Evolutionary conservation across 2,888 invertebrate genomes (phyloP).

Genomic region (Thalpophila matura): DNA sequence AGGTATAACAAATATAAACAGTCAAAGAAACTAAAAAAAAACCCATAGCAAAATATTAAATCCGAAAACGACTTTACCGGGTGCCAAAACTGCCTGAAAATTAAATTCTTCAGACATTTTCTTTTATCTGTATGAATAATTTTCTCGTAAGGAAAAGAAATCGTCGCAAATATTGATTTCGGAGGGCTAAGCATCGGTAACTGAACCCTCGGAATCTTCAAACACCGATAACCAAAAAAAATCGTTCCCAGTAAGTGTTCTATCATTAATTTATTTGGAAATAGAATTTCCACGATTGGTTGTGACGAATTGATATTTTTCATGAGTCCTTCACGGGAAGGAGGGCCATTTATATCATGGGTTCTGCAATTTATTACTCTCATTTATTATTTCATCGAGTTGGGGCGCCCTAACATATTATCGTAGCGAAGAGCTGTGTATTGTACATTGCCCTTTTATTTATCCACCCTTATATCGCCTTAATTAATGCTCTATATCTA

Average conservation of each 20-base stretch:
- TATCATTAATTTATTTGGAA: slow-evolving; percentile 75
- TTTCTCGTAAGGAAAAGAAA: slow-evolving; percentile 39
- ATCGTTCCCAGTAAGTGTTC: slow-evolving; percentile 68
- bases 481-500: slow-evolving; percentile 54
- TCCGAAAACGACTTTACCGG: too few species aligned
- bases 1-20: too few species aligned
- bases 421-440: slow-evolving; percentile 58
- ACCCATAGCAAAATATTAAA: too few species aligned
- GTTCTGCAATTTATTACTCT: slow-evolving; percentile 82
- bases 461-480: slow-evolving; percentile 38
- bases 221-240: slow-evolving; percentile 71
- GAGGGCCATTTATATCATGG: slow-evolving; percentile 80
- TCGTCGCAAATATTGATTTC: slow-evolving; percentile 63
- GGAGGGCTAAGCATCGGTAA: slow-evolving; percentile 57
- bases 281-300: slow-evolving; percentile 72
- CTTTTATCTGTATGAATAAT: slow-evolving; percentile 43
- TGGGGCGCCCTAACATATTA: slow-evolving; percentile 67
- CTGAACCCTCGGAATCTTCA: slow-evolving; percentile 61
- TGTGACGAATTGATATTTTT: slow-evolving; percentile 86
- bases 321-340: slow-evolving; percentile 79
- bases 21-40: too few species aligned
- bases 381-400: slow-evolving; percentile 86
- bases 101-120: too few species aligned
- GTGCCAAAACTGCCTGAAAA: too few species aligned
- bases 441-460: slow-evolving; percentile 63